A percentile compares a stretch with the other conserved stretches of the same genome.
Evolutionary conservation across 2,797 vertebrate genomes (phyloP).

Genomic region (Limosa lapponica): DNA sequence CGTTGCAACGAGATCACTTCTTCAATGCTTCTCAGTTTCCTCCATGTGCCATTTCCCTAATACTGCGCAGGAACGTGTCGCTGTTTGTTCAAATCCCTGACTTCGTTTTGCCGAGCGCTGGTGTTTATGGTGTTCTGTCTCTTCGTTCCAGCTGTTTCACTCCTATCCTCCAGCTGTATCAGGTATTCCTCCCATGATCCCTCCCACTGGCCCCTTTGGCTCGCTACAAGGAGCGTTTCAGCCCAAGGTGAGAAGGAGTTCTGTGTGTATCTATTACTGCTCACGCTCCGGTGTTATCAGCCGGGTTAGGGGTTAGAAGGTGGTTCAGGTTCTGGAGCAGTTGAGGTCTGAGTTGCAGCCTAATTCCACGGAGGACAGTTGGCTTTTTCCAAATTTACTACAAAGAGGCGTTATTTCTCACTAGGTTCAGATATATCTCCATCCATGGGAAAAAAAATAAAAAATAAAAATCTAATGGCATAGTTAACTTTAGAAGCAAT

Average conservation of each 20-base stretch:
- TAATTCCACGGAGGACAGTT: background rate
- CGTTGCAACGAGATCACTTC: conserved; percentile 42
- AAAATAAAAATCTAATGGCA: background rate
- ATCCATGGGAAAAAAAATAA: accelerated
- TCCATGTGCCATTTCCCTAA: conserved; percentile 36
- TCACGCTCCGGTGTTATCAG: background rate
- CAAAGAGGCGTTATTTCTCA: background rate
- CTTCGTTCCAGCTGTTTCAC: conserved; percentile 91
- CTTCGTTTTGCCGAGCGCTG: accelerated
- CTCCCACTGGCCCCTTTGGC: conserved; percentile 94
- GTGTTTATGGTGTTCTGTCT: conserved; percentile 39
- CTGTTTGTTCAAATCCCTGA: background rate
- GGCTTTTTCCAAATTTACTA: background rate
- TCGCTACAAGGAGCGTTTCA: conserved; percentile 98
- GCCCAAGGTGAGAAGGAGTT: conserved; percentile 87
- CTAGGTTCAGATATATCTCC: background rate
- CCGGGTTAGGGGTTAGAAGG: background rate
- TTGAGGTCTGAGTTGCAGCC: background rate
- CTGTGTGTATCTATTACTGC: background rate
- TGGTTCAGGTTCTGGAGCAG: background rate
- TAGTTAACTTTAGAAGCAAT: background rate
- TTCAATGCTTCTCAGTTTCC: background rate
- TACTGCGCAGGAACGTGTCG: background rate
- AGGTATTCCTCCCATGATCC: conserved; percentile 96
- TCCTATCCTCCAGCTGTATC: conserved; percentile 96